Conservation (phyloP, 1,140 invertebrate genomes). For the Metaphire vulgaris region DNA sequence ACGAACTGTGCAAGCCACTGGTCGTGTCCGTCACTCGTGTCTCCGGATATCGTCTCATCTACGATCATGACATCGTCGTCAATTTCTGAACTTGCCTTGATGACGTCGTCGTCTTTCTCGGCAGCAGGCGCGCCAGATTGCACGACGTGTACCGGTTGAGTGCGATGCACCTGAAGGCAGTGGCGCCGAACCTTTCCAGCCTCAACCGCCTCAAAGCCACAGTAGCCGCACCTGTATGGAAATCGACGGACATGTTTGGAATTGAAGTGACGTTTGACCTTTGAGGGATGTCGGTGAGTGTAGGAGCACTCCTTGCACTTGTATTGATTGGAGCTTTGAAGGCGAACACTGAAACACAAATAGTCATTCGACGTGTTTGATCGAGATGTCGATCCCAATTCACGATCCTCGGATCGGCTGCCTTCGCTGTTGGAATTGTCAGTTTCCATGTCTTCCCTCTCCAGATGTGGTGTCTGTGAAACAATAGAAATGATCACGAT, state of each 20-base stretch:
- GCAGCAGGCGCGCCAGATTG: no score
- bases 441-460: no score
- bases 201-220: constrained; percentile 24
- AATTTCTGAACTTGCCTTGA: neutral
- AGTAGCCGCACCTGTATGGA: constrained; percentile 26
- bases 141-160: constrained; percentile 13
- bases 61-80: neutral
- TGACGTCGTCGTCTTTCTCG: neutral
- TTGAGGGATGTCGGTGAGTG: constrained; percentile 23
- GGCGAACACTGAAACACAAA: constrained; percentile 15
- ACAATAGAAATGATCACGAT: no score
- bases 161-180: constrained; percentile 12
- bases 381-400: neutral
- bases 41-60: neutral
- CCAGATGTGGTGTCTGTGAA: constrained; percentile 12
- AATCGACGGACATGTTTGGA: constrained; percentile 18
- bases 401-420: constrained; percentile 9
- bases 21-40: constrained; percentile 2
- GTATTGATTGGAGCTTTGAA: constrained; percentile 18
- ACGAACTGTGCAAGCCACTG: constrained; percentile 21
- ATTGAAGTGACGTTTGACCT: constrained; percentile 22
- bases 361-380: constrained; percentile 6
- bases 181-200: constrained; percentile 18
- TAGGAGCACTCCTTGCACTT: constrained; percentile 26
- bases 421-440: constrained; percentile 1